These are phyloP conservation scores for Neomicropteryx cornuta DNA, from an alignment of 1,140 invertebrate species.

Conservation along the genomic window DNA sequence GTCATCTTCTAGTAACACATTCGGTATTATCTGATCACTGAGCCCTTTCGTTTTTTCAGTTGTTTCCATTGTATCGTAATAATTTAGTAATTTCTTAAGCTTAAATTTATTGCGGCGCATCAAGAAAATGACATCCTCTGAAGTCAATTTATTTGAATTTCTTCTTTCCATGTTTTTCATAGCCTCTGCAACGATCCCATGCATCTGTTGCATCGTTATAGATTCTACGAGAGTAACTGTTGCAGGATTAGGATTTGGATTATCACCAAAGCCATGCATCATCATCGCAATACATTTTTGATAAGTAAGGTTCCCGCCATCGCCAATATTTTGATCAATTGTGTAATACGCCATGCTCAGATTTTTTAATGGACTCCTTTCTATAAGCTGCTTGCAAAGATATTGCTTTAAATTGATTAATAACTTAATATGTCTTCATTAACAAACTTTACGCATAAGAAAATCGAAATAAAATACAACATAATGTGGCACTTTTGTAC, in stretches of 20 bases:
- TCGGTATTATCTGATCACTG: constrained; percentile 17
- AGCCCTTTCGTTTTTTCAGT: constrained; percentile 23
- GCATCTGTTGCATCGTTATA: constrained; percentile 52
- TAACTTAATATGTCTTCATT: too few species aligned
- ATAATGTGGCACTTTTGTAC: too few species aligned
- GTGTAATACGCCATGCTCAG: too few species aligned
- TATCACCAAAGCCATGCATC: constrained; percentile 67
- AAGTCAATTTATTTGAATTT: constrained; percentile 32
- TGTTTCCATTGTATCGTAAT: constrained; percentile 26
- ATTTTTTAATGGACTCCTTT: too few species aligned
- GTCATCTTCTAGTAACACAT: constrained; percentile 24
- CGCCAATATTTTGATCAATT: too few species aligned
- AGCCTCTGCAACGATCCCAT: constrained; percentile 44
- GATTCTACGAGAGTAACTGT: constrained; percentile 56
- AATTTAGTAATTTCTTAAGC: constrained; percentile 28
- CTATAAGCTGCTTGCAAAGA: too few species aligned
- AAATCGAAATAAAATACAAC: too few species aligned
- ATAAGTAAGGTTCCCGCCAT: constrained; percentile 27
- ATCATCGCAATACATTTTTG: constrained; percentile 53
- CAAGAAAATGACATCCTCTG: constrained; percentile 52
- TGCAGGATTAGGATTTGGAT: constrained; percentile 48
- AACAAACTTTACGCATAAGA: too few species aligned
- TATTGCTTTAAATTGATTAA: too few species aligned
- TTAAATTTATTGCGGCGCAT: constrained; percentile 46
- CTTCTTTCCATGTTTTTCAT: constrained; percentile 37